A percentile compares a stretch with the other conserved stretches of the same genome.
Conservation (phyloP, 2,113 vertebrate species). For the Meles meles region DNA sequence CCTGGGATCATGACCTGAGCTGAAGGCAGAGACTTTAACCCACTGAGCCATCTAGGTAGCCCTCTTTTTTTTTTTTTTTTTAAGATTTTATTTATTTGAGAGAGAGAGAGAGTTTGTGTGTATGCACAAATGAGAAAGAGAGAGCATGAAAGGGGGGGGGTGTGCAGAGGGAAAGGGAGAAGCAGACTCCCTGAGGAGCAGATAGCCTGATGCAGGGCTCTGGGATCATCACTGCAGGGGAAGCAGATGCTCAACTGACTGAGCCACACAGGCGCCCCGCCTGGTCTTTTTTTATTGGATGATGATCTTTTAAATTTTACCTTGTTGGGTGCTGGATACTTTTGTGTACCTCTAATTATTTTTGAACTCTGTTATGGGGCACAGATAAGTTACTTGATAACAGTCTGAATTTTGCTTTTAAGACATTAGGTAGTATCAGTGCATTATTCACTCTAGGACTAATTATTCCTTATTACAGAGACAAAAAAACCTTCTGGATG, state of each 20-base stretch:
- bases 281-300: neutral
- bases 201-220: neutral
- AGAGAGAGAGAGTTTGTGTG: neutral
- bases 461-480: neutral
- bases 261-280: neutral
- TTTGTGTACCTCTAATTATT: neutral
- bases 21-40: too few relatives aligned
- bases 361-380: slow-evolving; percentile 7
- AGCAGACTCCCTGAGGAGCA: neutral
- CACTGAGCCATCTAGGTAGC: too few relatives aligned
- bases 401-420: neutral
- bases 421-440: neutral
- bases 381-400: neutral
- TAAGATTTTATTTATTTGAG: neutral
- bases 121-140: neutral
- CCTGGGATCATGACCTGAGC: too few relatives aligned
- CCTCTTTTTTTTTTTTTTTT: too few relatives aligned
- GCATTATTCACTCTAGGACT: neutral
- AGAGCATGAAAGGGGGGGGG: neutral
- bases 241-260: neutral
- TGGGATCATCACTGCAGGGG: neutral
- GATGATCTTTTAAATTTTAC: neutral
- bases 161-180: neutral
- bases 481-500: neutral
- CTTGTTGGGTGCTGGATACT: neutral